A percentile compares a stretch with the other conserved stretches of the same genome.
Evolutionary conservation across 2,113 vertebrate genomes (phyloP).

Genomic region (Microcebus lehilahytsara): DNA sequence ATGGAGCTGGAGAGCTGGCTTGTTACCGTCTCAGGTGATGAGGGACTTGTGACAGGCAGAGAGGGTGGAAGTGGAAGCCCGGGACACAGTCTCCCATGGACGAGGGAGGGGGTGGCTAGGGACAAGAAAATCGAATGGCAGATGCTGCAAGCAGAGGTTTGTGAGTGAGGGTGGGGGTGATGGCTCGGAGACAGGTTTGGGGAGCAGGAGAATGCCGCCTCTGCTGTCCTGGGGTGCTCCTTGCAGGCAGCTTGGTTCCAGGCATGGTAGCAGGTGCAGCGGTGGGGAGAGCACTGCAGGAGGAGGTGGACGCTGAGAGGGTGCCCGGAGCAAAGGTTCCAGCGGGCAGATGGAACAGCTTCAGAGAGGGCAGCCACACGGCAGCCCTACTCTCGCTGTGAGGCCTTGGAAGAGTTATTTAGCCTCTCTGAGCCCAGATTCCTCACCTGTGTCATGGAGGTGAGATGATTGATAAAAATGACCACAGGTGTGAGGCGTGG

Average conservation of each 20-base stretch:
- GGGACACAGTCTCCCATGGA: neutral
- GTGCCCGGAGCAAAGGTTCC: neutral
- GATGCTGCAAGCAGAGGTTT: neutral
- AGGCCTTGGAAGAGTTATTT: neutral
- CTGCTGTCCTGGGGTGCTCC: neutral
- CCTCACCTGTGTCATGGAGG: neutral
- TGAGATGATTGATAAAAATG: too few species aligned
- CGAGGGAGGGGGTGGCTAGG: neutral
- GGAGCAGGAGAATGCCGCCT: fast-evolving
- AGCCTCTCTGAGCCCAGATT: neutral
- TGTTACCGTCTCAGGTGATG: neutral
- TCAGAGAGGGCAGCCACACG: neutral
- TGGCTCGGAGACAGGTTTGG: neutral
- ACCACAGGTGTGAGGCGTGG: fast-evolving
- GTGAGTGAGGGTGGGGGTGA: neutral
- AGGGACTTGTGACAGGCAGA: neutral
- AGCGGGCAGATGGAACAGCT: neutral
- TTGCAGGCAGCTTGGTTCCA: neutral
- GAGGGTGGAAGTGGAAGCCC: neutral
- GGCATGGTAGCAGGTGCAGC: neutral
- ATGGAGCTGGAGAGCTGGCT: too few species aligned
- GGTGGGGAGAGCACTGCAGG: fast-evolving
- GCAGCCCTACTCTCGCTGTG: neutral
- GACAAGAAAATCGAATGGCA: fast-evolving
- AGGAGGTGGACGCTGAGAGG: neutral